A percentile compares a stretch with the other conserved stretches of the same genome.
phyloP scores from a whole-genome alignment of 2,888 invertebrate species.

The Drosophila falleni region DNA sequence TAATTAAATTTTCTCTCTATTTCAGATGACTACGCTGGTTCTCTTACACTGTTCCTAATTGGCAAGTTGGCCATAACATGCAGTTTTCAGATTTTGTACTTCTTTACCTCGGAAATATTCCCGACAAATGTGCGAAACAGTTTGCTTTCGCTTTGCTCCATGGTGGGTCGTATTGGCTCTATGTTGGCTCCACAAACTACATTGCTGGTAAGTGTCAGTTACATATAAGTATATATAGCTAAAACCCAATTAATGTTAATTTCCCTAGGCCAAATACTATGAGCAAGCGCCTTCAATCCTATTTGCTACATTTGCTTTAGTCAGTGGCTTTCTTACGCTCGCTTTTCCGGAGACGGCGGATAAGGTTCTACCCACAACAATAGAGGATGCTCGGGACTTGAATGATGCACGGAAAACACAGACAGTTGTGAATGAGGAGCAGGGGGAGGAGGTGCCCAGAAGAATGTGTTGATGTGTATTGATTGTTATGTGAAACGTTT shows the following conservation, averaged over 20 bases:
- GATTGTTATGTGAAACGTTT: background rate
- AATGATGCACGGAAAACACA: background rate
- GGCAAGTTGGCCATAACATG: conserved; percentile 89
- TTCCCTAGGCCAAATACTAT: conserved; percentile 81
- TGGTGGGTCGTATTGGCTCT: conserved; percentile 89
- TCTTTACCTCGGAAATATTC: conserved; percentile 90
- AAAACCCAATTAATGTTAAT: background rate
- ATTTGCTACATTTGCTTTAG: conserved; percentile 87
- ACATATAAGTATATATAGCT: background rate
- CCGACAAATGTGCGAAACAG: conserved; percentile 89
- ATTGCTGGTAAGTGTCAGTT: conserved; percentile 85
- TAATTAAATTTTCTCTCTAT: background rate
- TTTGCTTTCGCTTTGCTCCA: conserved; percentile 89
- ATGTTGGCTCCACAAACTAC: conserved; percentile 90
- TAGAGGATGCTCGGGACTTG: conserved; percentile 86
- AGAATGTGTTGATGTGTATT: conserved; percentile 42
- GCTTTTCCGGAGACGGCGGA: conserved; percentile 89
- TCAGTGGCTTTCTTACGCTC: conserved; percentile 87
- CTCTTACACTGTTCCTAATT: conserved; percentile 86
- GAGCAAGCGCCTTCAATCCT: conserved; percentile 87
- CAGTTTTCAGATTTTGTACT: conserved; percentile 89
- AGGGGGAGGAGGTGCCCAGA: conserved; percentile 18
- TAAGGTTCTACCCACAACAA: conserved; percentile 88
- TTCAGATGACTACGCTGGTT: conserved; percentile 86
- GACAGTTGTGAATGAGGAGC: conserved; percentile 1